Percentiles rank a stretch among this genome's conserved stretches.
These are phyloP conservation scores for Pyralis farinalis DNA, from an alignment of 2,888 invertebrate species.

Conservation along the genomic window DNA sequence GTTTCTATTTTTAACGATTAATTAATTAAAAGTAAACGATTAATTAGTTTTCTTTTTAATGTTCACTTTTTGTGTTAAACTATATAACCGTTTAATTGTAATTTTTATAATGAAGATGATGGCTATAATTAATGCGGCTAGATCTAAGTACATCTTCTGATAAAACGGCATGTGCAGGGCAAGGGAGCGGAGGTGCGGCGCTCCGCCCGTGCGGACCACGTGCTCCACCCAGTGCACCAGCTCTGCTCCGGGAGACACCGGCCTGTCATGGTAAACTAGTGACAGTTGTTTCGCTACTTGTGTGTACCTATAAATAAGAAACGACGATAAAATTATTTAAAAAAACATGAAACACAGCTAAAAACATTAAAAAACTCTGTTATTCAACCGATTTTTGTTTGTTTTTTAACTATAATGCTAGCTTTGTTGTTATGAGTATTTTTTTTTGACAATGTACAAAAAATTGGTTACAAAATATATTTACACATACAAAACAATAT, in stretches of 20 bases:
- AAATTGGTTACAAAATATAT: no score
- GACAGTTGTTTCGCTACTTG: slow-evolving; percentile 22
- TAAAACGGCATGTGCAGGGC: slow-evolving; percentile 21
- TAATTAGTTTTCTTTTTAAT: neutral
- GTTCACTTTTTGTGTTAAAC: neutral
- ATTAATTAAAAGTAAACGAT: no score
- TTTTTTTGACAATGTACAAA: no score
- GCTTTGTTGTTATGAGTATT: no score
- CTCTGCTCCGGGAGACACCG: slow-evolving; percentile 22
- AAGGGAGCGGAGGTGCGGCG: slow-evolving; percentile 25
- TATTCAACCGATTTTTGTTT: no score
- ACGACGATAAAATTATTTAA: no score
- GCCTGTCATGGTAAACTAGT: slow-evolving; percentile 36
- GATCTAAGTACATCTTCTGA: slow-evolving; percentile 14
- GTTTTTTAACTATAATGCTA: no score
- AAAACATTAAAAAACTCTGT: no score
- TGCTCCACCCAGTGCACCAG: slow-evolving; percentile 54
- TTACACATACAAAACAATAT: no score
- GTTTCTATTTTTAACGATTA: no score
- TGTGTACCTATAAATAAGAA: slow-evolving; percentile 19
- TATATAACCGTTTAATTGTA: neutral
- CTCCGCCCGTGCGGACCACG: slow-evolving; percentile 25
- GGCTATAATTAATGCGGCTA: slow-evolving; percentile 11
- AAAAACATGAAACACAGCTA: no score
- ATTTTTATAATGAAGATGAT: neutral